Percentiles rank a stretch among this genome's conserved stretches.
Evolutionary conservation across 2,797 vertebrate genomes (phyloP).

Genomic region (Enteromius paludinosus): DNA sequence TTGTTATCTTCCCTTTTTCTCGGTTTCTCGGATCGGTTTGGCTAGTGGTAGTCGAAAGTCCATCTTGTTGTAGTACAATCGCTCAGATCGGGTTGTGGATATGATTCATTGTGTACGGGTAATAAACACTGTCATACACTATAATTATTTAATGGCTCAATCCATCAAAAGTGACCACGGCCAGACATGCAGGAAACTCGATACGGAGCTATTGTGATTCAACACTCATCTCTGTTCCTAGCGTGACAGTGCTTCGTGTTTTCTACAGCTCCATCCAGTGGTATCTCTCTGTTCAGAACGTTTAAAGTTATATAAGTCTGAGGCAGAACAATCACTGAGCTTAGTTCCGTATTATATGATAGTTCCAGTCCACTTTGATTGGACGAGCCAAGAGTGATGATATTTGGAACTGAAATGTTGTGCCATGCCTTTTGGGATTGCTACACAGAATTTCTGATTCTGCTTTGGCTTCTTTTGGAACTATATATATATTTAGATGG

Average conservation of each 20-base stretch:
- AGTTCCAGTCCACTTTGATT: constrained; percentile 1
- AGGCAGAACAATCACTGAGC: constrained; percentile 63
- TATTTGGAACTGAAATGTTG: constrained; percentile 15
- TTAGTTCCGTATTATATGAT: neutral
- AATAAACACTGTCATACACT: constrained; percentile 66
- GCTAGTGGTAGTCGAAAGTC: constrained; percentile 31
- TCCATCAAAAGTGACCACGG: constrained; percentile 70
- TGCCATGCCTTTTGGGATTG: neutral
- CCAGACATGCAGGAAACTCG: constrained; percentile 68
- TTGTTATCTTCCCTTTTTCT: constrained; percentile 49
- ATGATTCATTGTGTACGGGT: constrained; percentile 67
- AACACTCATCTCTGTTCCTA: neutral
- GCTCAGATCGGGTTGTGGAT: constrained; percentile 59
- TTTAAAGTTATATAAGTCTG: constrained; percentile 10
- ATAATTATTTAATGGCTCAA: constrained; percentile 72
- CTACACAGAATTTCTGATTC: neutral
- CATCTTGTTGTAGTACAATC: constrained; percentile 45
- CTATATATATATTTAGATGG: neutral
- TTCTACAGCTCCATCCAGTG: constrained; percentile 53
- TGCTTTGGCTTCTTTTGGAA: neutral
- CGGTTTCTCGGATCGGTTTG: constrained; percentile 43
- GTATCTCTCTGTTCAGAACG: neutral
- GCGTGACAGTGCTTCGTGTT: neutral
- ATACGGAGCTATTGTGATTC: constrained; percentile 53
- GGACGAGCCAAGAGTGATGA: neutral